These are phyloP conservation scores for Gari tellinella DNA, from an alignment of 2,888 invertebrate genomes.

Conservation along the genomic window DNA sequence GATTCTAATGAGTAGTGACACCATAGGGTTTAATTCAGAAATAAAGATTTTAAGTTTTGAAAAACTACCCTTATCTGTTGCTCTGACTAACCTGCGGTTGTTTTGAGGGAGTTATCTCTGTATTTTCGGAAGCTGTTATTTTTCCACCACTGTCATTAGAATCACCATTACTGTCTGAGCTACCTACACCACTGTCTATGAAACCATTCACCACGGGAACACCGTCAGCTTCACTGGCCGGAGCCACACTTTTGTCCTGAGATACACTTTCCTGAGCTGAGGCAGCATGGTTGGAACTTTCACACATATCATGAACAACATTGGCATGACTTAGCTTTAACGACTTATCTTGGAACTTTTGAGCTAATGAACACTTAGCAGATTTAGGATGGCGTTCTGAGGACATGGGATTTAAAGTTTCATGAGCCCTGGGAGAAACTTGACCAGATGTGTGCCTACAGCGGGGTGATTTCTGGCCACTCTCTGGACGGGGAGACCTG, in stretches of 20 bases:
- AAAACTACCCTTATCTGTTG: no score
- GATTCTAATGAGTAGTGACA: no score
- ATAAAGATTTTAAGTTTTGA: no score
- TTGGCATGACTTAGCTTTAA: no score
- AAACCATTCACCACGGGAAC: slow-evolving; percentile 31
- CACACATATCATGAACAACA: not conserved
- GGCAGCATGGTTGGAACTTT: slow-evolving; percentile 7
- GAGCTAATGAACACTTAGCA: not conserved
- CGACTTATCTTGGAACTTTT: not conserved
- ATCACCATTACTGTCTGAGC: slow-evolving; percentile 78
- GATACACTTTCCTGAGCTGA: slow-evolving; percentile 8
- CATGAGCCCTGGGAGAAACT: slow-evolving; percentile 20
- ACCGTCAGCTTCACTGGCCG: slow-evolving; percentile 4
- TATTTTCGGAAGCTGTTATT: slow-evolving; percentile 6
- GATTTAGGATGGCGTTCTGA: slow-evolving; percentile 13
- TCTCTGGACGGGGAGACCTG: slow-evolving; percentile 4
- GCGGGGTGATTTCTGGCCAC: slow-evolving; percentile 28
- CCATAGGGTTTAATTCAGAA: no score
- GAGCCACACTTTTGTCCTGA: slow-evolving; percentile 5
- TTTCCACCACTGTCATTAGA: slow-evolving; percentile 78
- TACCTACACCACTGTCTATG: slow-evolving; percentile 77
- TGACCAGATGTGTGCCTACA: slow-evolving; percentile 18
- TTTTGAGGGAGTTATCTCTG: not conserved
- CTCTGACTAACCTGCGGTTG: slow-evolving; percentile 4
- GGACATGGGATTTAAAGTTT: slow-evolving; percentile 9